Percentiles rank a stretch among this genome's conserved stretches.
phyloP scores from a whole-genome alignment of 2,888 invertebrate species.

The Hermaeophaga mercurialis region DNA sequence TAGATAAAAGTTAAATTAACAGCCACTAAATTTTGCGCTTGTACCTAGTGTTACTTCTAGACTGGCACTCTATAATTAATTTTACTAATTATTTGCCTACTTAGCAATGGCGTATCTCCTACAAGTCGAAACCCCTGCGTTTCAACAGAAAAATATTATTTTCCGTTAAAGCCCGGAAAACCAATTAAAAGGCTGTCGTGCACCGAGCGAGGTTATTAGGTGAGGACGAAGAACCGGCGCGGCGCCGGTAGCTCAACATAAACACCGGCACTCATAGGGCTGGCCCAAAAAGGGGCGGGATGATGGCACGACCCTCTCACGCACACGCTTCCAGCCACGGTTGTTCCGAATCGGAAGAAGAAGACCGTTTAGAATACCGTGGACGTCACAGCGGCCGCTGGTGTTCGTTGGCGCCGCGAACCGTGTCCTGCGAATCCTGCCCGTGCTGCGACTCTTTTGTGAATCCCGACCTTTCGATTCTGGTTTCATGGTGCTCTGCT shows the following conservation, averaged over 20 bases:
- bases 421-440: constrained; percentile 13
- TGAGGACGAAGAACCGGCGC: background rate
- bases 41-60: no score
- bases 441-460: background rate
- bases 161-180: background rate
- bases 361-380: constrained; percentile 41
- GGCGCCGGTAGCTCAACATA: background rate
- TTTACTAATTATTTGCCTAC: background rate
- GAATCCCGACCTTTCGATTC: background rate
- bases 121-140: background rate
- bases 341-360: constrained; percentile 39
- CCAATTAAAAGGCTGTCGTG: background rate
- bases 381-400: constrained; percentile 37
- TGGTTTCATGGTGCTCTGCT: background rate
- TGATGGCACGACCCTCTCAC: constrained; percentile 43
- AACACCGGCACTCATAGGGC: constrained; percentile 21
- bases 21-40: no score
- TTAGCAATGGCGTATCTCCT: background rate
- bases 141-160: background rate
- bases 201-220: background rate
- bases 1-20: no score
- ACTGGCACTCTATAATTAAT: no score
- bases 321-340: constrained; percentile 40
- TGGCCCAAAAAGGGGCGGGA: constrained; percentile 44
- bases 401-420: constrained; percentile 34